A percentile compares a stretch with the other conserved stretches of the same genome.
phyloP scores from a whole-genome alignment of 1,140 invertebrate genomes.

The Lutraria rhynchaena region DNA sequence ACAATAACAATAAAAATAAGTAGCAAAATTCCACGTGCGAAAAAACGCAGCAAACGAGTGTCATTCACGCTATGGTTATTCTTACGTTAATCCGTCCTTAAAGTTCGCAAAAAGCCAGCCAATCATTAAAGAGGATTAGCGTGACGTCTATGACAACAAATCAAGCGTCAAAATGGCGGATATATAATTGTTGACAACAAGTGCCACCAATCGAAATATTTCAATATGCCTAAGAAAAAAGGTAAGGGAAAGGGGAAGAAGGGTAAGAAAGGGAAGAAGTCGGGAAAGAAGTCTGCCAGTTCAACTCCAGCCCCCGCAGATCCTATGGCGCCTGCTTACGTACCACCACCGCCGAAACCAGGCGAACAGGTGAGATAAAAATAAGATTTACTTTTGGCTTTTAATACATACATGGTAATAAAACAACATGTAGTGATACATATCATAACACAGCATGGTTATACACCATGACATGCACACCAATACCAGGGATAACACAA shows the following conservation, averaged over 20 bases:
- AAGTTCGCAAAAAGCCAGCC: not conserved
- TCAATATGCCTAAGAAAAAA: slow-evolving; percentile 74
- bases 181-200: slow-evolving; percentile 28
- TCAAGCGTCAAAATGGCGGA: slow-evolving; percentile 68
- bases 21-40: too few species aligned
- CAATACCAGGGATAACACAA: too few species aligned
- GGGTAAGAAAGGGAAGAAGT: slow-evolving; percentile 66
- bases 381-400: too few species aligned
- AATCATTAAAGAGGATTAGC: slow-evolving; percentile 14
- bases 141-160: slow-evolving; percentile 50
- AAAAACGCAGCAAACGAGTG: too few species aligned
- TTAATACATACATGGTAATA: too few species aligned
- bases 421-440: too few species aligned
- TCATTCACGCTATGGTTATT: too few species aligned
- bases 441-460: too few species aligned
- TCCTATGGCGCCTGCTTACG: slow-evolving; percentile 66
- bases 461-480: too few species aligned
- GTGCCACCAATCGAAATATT: slow-evolving; percentile 46
- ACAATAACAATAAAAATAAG: too few species aligned
- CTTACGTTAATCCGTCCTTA: too few species aligned
- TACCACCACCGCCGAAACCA: slow-evolving; percentile 70
- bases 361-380: slow-evolving; percentile 73
- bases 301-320: slow-evolving; percentile 58
- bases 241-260: slow-evolving; percentile 66
- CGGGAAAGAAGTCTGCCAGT: slow-evolving; percentile 35